Evolutionary conservation across 2,888 invertebrate genomes (phyloP).

Genomic region (Orthosia gracilis): DNA sequence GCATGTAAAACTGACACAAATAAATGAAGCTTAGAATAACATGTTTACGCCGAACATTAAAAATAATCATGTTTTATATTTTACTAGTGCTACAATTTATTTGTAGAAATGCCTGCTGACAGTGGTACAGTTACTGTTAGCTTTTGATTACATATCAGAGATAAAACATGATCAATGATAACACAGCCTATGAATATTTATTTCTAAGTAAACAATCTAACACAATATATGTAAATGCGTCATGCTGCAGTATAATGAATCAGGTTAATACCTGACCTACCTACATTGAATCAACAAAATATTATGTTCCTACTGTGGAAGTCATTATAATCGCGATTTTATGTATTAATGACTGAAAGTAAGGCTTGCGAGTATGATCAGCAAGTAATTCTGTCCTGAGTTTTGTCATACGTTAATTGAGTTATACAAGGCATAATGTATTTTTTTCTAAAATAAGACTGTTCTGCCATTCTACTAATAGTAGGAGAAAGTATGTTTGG

Average conservation of each 20-base stretch:
- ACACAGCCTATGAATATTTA: conserved; percentile 32
- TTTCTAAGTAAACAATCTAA: conserved; percentile 43
- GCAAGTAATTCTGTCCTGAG: not conserved
- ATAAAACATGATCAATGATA: conserved; percentile 55
- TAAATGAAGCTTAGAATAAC: conserved; percentile 1
- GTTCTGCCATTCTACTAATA: not conserved
- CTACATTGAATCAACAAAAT: conserved; percentile 24
- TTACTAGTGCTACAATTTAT: conserved; percentile 7
- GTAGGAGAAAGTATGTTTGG: not conserved
- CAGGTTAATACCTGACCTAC: conserved; percentile 29
- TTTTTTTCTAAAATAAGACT: not conserved
- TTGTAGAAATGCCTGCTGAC: conserved; percentile 9
- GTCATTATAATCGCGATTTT: not conserved
- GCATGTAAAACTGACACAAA: conserved; percentile 28
- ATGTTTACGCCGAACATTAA: conserved; percentile 3
- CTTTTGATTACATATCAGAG: conserved; percentile 55
- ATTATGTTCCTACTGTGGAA: conserved; percentile 2
- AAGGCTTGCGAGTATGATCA: not conserved
- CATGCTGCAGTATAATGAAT: conserved; percentile 13
- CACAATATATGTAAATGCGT: conserved; percentile 27
- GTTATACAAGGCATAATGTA: no score
- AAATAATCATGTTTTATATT: conserved; percentile 1
- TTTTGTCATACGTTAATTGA: not conserved
- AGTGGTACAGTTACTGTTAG: conserved; percentile 19
- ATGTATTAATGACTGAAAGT: not conserved